Evolutionary conservation across 1,140 invertebrate genomes (phyloP).

Genomic region (Heliothis virescens): DNA sequence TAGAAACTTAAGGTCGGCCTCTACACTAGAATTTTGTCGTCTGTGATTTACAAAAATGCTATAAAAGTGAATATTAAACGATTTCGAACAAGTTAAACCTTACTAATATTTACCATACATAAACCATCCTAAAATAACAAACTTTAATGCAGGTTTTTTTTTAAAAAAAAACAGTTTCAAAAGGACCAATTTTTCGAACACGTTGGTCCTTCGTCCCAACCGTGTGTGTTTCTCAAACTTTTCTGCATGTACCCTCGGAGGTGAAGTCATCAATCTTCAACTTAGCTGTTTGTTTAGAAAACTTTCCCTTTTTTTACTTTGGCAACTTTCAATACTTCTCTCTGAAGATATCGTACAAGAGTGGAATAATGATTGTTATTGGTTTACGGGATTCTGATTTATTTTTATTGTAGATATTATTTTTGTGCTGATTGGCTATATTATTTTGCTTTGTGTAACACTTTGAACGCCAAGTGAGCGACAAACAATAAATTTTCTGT

Average conservation of each 20-base stretch:
- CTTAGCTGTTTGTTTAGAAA: constrained; percentile 64
- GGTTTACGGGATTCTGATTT: constrained; percentile 27
- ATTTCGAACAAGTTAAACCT: too few species aligned
- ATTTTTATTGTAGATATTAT: constrained; percentile 31
- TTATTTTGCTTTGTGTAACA: too few species aligned
- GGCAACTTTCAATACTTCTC: constrained; percentile 52
- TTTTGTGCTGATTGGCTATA: neutral
- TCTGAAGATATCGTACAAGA: constrained; percentile 47
- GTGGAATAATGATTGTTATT: constrained; percentile 61
- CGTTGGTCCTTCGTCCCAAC: neutral
- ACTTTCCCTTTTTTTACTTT: constrained; percentile 51
- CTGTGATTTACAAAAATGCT: too few species aligned
- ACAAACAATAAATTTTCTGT: too few species aligned
- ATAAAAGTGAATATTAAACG: too few species aligned
- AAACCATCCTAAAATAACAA: neutral
- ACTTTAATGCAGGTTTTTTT: neutral
- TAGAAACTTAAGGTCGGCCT: too few species aligned
- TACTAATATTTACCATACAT: too few species aligned
- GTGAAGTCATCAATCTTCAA: constrained; percentile 67
- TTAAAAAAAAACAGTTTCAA: neutral
- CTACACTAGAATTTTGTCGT: too few species aligned
- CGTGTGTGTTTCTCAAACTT: constrained; percentile 49
- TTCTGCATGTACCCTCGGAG: constrained; percentile 47
- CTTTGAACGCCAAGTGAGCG: too few species aligned
- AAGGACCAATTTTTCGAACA: neutral